Conservation (phyloP, 2,113 vertebrate genomes). For the Aegithalos caudatus region DNA sequence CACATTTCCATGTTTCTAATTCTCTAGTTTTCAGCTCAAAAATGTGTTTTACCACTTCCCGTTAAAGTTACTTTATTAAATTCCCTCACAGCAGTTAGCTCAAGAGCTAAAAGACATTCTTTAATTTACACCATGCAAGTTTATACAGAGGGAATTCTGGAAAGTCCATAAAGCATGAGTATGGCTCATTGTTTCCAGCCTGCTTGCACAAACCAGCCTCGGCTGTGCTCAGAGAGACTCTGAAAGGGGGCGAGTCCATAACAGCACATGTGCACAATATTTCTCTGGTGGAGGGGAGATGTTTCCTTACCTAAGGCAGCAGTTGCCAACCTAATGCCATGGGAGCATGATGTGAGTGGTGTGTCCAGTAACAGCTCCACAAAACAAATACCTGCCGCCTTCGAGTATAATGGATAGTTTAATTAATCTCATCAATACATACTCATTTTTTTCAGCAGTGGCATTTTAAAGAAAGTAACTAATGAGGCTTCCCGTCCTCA, state of each 20-base stretch:
- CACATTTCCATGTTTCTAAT: background rate
- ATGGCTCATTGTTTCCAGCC: background rate
- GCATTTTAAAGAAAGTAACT: background rate
- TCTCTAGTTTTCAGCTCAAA: background rate
- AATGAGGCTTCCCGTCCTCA: background rate
- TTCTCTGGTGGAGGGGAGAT: background rate
- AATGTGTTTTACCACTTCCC: background rate
- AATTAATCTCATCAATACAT: background rate
- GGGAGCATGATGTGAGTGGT: rapidly evolving
- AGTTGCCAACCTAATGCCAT: background rate
- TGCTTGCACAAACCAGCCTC: background rate
- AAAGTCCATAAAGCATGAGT: background rate
- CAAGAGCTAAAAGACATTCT: background rate
- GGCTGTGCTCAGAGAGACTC: background rate
- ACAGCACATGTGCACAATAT: rapidly evolving
- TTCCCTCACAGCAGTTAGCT: conserved; percentile 2
- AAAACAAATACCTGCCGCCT: background rate
- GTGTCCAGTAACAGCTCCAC: background rate
- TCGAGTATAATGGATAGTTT: background rate
- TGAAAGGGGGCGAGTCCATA: background rate
- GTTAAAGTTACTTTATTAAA: background rate
- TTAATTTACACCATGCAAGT: background rate
- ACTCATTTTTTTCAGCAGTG: background rate
- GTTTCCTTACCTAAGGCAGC: background rate
- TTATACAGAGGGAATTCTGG: background rate